Evolutionary conservation across 2,797 vertebrate species (phyloP).

Genomic region (Chelidonichthys spinosus): DNA sequence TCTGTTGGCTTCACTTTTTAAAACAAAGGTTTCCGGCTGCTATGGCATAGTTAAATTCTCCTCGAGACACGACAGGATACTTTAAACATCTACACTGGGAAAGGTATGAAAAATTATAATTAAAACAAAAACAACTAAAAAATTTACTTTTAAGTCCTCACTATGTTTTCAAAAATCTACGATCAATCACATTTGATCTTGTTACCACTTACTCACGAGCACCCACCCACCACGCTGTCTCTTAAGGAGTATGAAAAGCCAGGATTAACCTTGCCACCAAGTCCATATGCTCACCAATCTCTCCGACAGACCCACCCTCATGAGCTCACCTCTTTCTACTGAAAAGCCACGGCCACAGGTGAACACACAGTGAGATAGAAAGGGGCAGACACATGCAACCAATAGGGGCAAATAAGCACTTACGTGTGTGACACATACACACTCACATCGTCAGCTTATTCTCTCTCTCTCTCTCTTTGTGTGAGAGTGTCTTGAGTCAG

Average conservation of each 20-base stretch:
- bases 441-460: slow-evolving; percentile 42
- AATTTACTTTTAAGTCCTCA: not conserved
- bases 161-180: slow-evolving; percentile 23
- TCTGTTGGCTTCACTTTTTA: no score
- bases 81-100: not conserved
- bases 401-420: slow-evolving; percentile 41
- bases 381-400: slow-evolving; percentile 38
- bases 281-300: slow-evolving; percentile 63
- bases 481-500: slow-evolving; percentile 53
- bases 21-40: no score
- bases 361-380: slow-evolving; percentile 60
- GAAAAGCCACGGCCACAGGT: slow-evolving; percentile 72
- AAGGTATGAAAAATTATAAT: not conserved
- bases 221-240: slow-evolving; percentile 62
- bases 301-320: slow-evolving; percentile 65
- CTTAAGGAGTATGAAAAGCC: slow-evolving; percentile 65
- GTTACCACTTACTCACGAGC: slow-evolving; percentile 12
- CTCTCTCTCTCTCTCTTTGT: slow-evolving; percentile 46
- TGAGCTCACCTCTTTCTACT: slow-evolving; percentile 73
- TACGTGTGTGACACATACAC: slow-evolving; percentile 28
- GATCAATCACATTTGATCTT: slow-evolving; percentile 2
- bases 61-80: not conserved
- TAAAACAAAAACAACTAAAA: slow-evolving; percentile 1
- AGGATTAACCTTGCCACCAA: slow-evolving; percentile 70
- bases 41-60: no score